Evolutionary conservation across 2,888 invertebrate species (phyloP).

Genomic region (Homarus gammarus): DNA sequence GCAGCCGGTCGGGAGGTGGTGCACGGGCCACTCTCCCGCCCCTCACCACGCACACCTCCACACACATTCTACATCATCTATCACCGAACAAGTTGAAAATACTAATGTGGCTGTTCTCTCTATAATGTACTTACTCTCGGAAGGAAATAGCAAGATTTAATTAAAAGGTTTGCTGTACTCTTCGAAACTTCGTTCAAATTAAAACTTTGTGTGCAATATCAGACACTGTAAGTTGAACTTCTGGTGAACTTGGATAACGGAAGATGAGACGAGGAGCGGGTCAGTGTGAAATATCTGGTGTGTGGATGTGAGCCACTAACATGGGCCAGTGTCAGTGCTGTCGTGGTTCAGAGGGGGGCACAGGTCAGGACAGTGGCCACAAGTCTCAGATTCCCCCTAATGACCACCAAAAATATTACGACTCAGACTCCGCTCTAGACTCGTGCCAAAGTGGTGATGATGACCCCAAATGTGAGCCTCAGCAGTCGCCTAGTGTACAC

Average conservation of each 20-base stretch:
- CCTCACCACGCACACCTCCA: background rate
- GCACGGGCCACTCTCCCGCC: background rate
- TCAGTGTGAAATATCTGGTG: background rate
- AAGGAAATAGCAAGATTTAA: background rate
- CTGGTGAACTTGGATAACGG: no score
- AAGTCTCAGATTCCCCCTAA: background rate
- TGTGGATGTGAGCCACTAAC: background rate
- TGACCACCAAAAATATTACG: background rate
- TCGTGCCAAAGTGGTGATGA: slow-evolving; percentile 36
- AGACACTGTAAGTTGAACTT: no score
- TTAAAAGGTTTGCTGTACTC: background rate
- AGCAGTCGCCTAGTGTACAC: slow-evolving; percentile 10
- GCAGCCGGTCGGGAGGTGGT: background rate
- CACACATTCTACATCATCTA: background rate
- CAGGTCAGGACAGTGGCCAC: background rate
- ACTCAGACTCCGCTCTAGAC: slow-evolving; percentile 27
- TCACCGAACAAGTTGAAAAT: no score
- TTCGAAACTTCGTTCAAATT: background rate
- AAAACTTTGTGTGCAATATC: background rate
- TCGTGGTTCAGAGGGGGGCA: background rate
- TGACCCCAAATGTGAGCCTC: background rate
- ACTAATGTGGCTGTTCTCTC: background rate
- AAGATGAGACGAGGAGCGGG: background rate
- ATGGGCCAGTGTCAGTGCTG: slow-evolving; percentile 31
- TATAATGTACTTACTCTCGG: background rate